Conservation (phyloP, 2,797 vertebrate genomes). For the Petrocephalus sullivani region DNA sequence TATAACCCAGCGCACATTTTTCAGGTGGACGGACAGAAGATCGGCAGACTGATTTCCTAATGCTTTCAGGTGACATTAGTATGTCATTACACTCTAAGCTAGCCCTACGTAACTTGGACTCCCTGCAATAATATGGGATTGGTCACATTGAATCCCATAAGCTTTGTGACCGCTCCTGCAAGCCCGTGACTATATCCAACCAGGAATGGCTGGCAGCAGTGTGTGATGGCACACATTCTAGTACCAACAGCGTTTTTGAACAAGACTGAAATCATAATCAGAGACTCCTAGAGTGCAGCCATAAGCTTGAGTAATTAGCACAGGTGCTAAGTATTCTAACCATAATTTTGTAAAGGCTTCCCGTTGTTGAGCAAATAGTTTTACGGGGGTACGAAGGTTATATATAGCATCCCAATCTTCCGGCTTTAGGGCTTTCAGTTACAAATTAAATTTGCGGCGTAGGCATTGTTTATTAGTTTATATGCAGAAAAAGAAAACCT, state of each 20-base stretch:
- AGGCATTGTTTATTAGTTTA: constrained; percentile 28
- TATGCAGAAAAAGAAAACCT: neutral
- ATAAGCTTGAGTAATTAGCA: constrained; percentile 16
- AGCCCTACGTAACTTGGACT: neutral
- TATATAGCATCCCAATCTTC: neutral
- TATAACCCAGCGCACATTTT: neutral
- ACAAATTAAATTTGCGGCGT: constrained; percentile 17
- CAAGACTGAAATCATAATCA: constrained; percentile 16
- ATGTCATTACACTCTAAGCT: constrained; percentile 8
- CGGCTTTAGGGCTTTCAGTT: neutral
- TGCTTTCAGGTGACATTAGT: neutral
- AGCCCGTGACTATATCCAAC: constrained; percentile 21
- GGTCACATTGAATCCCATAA: neutral
- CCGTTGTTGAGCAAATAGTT: constrained; percentile 9
- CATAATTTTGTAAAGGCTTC: neutral
- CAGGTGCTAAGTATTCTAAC: constrained; percentile 9
- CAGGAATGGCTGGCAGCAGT: constrained; percentile 16
- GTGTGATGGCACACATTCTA: neutral
- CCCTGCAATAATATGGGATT: neutral
- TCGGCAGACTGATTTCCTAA: constrained; percentile 25
- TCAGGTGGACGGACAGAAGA: constrained; percentile 22
- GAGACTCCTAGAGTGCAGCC: neutral
- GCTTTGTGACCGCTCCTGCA: neutral
- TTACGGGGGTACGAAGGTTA: neutral
- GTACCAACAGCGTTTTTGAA: neutral